Base-by-base conservation (phyloP, 1,140 invertebrate genomes). In the Anadara kagoshimensis region DNA sequence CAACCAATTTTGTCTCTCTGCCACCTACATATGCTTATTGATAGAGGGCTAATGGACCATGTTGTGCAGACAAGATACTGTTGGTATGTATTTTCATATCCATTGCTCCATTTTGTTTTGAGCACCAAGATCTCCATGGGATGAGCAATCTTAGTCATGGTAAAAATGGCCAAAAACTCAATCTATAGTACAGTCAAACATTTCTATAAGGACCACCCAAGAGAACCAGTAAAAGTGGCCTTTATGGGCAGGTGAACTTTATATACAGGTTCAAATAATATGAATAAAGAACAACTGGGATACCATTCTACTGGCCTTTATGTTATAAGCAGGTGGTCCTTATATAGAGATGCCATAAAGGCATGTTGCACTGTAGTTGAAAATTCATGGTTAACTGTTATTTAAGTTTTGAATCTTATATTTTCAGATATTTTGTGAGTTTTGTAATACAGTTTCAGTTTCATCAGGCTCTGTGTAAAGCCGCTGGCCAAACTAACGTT, bases 381-480 rank as follows among this genome's bases (percentile, higher is more conserved):
- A 22, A 59, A 41, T 26, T 12, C 24, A 7, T 26, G 10, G 36
- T 26, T 26, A 11, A 11, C 20, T 16, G 22, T 43, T 49, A 22
- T 22, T 51, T 16, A 5, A 22, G 1, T 16, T 59, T 29, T 61
- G 18, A 43, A 18, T 7, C 10, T 20, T 51, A 20, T 65, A 43
- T 51, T 78, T 78, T 36, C 79, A 87, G 87, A 68, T 88, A 87
- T 68, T 85, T 88, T 73, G 76, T 87, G 43, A 94, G 94, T 77
- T 95, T 94, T 1, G 92, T 98, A 5, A 91, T 98, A 5, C 96
- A 98, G 88, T 98, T 98, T 90, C 96, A 98, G 89, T 92, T 98
- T 22, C 95, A 97, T 86, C 90, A 95, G 51, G 91, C 94, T 0
- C 88, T 98, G 56, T 98, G 96, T 83, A 91, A 92, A 54, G 93